Conservation (phyloP, 2,113 vertebrate species). For the Grantiella picta region DNA sequence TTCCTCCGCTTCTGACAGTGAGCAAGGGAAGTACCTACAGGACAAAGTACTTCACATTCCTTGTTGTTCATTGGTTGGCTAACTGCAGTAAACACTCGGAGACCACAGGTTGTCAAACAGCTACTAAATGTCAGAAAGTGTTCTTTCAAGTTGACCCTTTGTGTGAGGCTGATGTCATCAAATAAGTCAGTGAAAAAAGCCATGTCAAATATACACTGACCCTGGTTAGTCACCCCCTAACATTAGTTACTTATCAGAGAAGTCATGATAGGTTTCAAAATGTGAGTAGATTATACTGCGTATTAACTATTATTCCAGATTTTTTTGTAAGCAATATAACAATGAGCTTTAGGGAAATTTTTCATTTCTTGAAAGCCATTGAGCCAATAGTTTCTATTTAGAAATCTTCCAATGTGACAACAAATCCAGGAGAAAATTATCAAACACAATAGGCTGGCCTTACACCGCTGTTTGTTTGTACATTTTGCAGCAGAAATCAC, state of each 20-base stretch:
- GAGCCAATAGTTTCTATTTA: neutral
- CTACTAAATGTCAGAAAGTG: neutral
- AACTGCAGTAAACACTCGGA: neutral
- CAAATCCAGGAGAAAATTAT: neutral
- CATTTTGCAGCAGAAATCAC: neutral
- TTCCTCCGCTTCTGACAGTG: neutral
- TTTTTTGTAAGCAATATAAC: neutral
- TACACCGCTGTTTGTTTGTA: neutral
- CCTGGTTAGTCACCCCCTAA: neutral
- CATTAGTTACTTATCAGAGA: neutral
- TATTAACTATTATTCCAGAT: neutral
- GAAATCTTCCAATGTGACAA: neutral
- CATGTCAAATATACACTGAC: neutral
- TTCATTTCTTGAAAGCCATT: neutral
- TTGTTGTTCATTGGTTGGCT: neutral
- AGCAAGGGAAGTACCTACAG: neutral
- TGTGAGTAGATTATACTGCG: no score
- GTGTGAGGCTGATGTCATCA: neutral
- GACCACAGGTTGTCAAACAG: neutral
- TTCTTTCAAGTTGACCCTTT: neutral
- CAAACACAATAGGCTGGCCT: rapidly evolving
- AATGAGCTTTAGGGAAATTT: neutral
- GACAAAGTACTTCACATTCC: neutral
- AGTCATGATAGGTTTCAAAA: neutral
- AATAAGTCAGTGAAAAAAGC: neutral